Evolutionary conservation across 1,140 invertebrate species (phyloP), one percentile per base, ranked within the genome.

Genomic region (Rhagoletis zephyria): DNA sequence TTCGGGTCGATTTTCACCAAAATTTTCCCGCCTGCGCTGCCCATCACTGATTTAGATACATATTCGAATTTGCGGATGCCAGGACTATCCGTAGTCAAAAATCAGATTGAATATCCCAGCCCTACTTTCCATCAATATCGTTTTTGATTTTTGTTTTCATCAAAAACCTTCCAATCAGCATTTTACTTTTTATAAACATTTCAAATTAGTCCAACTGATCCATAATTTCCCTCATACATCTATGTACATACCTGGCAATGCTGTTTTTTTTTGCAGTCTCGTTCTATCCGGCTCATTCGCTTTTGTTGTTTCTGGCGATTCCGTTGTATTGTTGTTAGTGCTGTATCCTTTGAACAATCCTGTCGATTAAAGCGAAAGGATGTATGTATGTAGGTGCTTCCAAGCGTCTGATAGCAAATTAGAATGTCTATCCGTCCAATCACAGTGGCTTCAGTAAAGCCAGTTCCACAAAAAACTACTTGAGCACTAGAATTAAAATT

Each of bases 241-340:
- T 30, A 30, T 30, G 30, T 30, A 30, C 30, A 56, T 81, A 81
- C 74, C 74, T 81, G 48, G 48, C 45, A 67, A 67, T 67, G 64
- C 64, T 67, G 64, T 51, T 56, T 81, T 9, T 9, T 81, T 81
- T 81, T 81, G 64, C 40, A 30, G n/a, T 81, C 45, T 56, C 19
- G 74, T 81, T 48, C n/a, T 81, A 5, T 56, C 4, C n/a, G 74
- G 16, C 3, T 9, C 12, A 74, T 45, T 81, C 42, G 74, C 10
- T 77, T 77, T 77, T 45, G 9, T 51, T 81, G 48, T 81, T 81
- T 81, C 1, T 59, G 74, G 19, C 45, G 51, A 81, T 56, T 81
- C 74, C 74, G 74, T 51, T 81, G 74, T 30, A 5, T 81, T 56
- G 74, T 81, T 81, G 64, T 67, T 30, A 9, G 74, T 56, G 48